These are phyloP conservation scores for Ambastaia sidthimunki DNA, from an alignment of 2,797 vertebrate genomes.

Conservation along the genomic window DNA sequence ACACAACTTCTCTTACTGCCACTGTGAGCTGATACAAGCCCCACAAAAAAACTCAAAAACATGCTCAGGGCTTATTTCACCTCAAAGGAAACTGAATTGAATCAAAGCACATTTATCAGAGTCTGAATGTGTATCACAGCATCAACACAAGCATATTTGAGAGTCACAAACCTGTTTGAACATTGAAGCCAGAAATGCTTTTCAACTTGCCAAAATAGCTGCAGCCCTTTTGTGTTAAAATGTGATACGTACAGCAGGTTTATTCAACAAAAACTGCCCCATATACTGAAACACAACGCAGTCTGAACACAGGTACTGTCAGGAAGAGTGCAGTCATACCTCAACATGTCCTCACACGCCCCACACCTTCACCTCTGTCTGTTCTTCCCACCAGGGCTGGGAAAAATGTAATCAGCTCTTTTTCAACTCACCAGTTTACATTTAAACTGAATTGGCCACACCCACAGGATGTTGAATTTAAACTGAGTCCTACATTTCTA, in stretches of 20 bases:
- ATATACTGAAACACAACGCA: not conserved
- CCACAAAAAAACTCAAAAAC: not conserved
- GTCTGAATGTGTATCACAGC: not conserved
- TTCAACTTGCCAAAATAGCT: not conserved
- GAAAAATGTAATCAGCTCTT: not conserved
- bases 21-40: not conserved
- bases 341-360: conserved; percentile 7
- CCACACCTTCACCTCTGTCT: not conserved
- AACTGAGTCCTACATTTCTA: no score
- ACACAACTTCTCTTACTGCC: not conserved
- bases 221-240: not conserved
- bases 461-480: not conserved
- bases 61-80: not conserved
- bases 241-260: not conserved
- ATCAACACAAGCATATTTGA: not conserved
- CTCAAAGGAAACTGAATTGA: not conserved
- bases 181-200: not conserved
- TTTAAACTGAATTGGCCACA: not conserved
- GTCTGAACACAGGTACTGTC: not conserved
- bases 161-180: conserved; percentile 22
- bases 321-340: conserved; percentile 29
- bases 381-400: not conserved
- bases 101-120: not conserved
- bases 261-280: not conserved
- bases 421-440: not conserved